Evolutionary conservation across 2,113 vertebrate genomes (phyloP).

Genomic region (Gobio gobio): DNA sequence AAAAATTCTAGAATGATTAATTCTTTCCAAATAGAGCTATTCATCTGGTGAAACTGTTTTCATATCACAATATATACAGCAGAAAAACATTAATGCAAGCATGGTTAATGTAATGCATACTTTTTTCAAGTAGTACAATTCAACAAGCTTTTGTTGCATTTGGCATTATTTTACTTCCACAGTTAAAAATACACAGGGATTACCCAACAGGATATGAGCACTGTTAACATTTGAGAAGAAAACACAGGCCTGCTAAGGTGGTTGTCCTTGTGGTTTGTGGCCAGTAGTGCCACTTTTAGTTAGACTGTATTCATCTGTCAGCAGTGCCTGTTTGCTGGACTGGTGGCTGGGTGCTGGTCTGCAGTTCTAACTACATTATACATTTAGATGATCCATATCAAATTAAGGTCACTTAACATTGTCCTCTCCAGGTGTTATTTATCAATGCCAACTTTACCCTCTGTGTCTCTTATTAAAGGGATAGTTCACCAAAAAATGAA

Average conservation of each 20-base stretch:
- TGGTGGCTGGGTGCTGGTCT: neutral
- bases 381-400: neutral
- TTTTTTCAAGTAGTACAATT: too few relatives aligned
- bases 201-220: constrained; percentile 1
- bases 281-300: constrained; percentile 6
- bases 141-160: too few relatives aligned
- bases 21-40: too few relatives aligned
- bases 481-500: too few relatives aligned
- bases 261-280: constrained; percentile 1
- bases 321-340: neutral
- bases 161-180: neutral
- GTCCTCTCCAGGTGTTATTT: neutral
- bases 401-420: neutral
- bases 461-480: neutral
- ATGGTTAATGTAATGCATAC: too few relatives aligned
- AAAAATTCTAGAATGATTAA: too few relatives aligned
- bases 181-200: neutral
- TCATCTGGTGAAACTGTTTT: too few relatives aligned
- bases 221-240: constrained; percentile 1
- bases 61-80: too few relatives aligned
- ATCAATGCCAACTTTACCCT: neutral
- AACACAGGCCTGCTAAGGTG: neutral
- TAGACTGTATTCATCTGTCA: neutral
- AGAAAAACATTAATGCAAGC: too few relatives aligned
- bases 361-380: neutral